Evolutionary conservation across 2,888 invertebrate species (phyloP).

Genomic region (Drosophila pullipes): DNA sequence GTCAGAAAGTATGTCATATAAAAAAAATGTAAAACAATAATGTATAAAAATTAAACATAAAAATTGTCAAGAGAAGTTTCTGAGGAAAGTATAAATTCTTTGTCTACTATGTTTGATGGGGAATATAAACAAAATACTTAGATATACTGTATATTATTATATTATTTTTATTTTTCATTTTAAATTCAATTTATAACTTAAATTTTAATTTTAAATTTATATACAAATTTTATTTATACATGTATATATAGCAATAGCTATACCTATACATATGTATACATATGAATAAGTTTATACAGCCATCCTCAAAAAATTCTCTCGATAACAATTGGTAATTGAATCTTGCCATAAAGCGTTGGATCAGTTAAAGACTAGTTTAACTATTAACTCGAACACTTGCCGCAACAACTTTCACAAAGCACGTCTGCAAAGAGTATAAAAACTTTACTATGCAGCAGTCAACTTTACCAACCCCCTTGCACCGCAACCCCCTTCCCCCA

Average conservation of each 20-base stretch:
- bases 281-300: background rate
- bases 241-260: background rate
- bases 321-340: constrained; percentile 10
- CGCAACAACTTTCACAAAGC: constrained; percentile 15
- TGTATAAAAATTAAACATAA: too few relatives aligned
- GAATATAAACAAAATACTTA: background rate
- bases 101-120: background rate
- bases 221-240: too few relatives aligned
- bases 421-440: constrained; percentile 39
- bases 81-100: background rate
- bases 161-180: too few relatives aligned
- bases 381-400: constrained; percentile 5
- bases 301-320: background rate
- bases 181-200: too few relatives aligned
- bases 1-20: background rate
- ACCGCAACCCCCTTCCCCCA: background rate
- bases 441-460: constrained; percentile 28
- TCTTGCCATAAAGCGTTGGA: constrained; percentile 5
- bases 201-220: too few relatives aligned
- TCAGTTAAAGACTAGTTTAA: constrained; percentile 3
- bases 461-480: constrained; percentile 26
- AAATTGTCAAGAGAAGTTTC: too few relatives aligned
- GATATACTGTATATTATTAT: background rate
- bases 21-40: background rate
- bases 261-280: too few relatives aligned